Evolutionary conservation across 2,797 vertebrate species (phyloP), one percentile per base, ranked within the genome.

Genomic region (Etheostoma nigrum): DNA sequence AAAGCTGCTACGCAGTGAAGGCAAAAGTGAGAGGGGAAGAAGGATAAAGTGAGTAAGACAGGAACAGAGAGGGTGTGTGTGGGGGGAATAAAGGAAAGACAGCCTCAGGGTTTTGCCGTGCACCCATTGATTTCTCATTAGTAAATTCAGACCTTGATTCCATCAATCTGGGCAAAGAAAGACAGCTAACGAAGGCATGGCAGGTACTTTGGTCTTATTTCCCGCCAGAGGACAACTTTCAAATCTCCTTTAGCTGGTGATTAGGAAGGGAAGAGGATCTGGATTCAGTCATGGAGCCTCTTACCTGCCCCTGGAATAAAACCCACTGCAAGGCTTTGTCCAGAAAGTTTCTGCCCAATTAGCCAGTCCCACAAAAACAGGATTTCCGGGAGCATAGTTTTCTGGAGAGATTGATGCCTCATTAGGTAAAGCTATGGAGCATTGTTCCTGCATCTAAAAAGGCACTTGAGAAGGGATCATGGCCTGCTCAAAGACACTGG

Each of bases 101-200:
- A 15, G 74, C 76, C 89, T 67, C 13, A 2, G 85, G 88, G 72
- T 23, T 84, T 74, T 70, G 71, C 82, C 65, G 67, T 69, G 76
- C 71, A 44, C 78, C 72, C 89, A 93, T 93, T 88, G 90, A 94
- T 93, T 93, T 88, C 86, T 91, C 88, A 92, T 93, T 91, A 93
- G 88, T 68, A 78, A 88, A 91, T 83, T 84, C 86, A 89, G 86
- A 82, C 83, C 85, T 89, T 62, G 63, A 89, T 92, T 92, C 84
- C 89, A 84, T 90, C 84, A 87, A 82, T 74, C 62, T 0, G 1
- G 70, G 76, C 60, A 12, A 63, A 81, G 78, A 71, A 23, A 78
- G 79, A 76, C 81, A 30, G 78, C 87, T 87, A 91, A 90, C 76
- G 30, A 84, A 86, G 80, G 82, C 81, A 65, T 27, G 85, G 72